phyloP scores from a whole-genome alignment of 2,797 vertebrate species.

The Lutjanus argentimaculatus region DNA sequence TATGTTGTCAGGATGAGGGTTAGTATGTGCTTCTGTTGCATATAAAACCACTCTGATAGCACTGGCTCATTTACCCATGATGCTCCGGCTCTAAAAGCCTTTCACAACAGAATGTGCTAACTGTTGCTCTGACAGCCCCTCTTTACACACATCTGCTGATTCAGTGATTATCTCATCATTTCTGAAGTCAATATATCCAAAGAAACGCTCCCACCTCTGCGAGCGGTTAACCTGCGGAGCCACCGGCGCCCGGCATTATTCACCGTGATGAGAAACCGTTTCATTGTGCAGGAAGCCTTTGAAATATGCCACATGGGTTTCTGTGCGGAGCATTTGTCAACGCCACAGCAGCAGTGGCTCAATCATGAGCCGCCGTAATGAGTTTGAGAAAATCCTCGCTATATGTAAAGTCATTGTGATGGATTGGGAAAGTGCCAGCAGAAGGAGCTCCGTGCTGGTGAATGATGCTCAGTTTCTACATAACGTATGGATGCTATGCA shows the following conservation, averaged over 20 bases:
- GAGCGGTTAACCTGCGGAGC: slow-evolving; percentile 41
- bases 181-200: slow-evolving; percentile 42
- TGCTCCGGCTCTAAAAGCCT: slow-evolving; percentile 11
- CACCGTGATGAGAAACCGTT: slow-evolving; percentile 57
- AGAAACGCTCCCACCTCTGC: slow-evolving; percentile 31
- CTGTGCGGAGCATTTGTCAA: slow-evolving; percentile 68
- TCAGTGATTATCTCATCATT: slow-evolving; percentile 56
- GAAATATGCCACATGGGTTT: slow-evolving; percentile 63
- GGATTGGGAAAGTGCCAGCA: slow-evolving; percentile 56
- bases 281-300: slow-evolving; percentile 62
- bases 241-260: slow-evolving; percentile 45
- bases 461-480: slow-evolving; percentile 34
- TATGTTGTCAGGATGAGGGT: too few species aligned
- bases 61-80: background rate
- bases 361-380: slow-evolving; percentile 61
- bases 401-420: slow-evolving; percentile 57
- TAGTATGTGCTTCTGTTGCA: background rate
- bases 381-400: slow-evolving; percentile 50
- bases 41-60: background rate
- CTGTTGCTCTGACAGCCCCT: slow-evolving; percentile 28
- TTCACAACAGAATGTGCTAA: slow-evolving; percentile 13
- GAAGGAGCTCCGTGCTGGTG: slow-evolving; percentile 38
- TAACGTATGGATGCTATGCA: slow-evolving; percentile 50
- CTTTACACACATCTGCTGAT: slow-evolving; percentile 12
- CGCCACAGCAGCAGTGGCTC: slow-evolving; percentile 54